These are phyloP conservation scores for Aricia artaxerxes DNA, from an alignment of 2,888 invertebrate species.

Conservation along the genomic window DNA sequence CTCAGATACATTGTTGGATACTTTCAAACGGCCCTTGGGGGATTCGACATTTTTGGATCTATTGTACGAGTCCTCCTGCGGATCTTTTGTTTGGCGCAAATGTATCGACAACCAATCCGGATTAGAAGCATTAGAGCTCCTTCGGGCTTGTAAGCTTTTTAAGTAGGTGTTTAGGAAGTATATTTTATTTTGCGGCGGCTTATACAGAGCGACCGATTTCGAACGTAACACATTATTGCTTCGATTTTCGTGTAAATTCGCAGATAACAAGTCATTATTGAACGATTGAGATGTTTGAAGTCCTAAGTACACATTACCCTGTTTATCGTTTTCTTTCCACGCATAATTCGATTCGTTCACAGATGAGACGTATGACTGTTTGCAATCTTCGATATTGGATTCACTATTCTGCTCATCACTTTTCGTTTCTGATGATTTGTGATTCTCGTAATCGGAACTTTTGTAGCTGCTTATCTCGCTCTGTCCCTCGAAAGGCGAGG, in stretches of 20 bases:
- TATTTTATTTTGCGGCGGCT: conserved; percentile 70
- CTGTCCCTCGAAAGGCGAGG: conserved; percentile 62
- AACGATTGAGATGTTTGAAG: conserved; percentile 72
- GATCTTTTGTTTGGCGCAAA: conserved; percentile 57
- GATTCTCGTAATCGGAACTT: conserved; percentile 76
- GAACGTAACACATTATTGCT: conserved; percentile 56
- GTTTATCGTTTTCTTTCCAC: conserved; percentile 33
- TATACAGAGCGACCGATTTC: conserved; percentile 65
- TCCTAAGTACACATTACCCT: conserved; percentile 46
- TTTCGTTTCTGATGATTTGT: conserved; percentile 46
- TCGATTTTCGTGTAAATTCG: conserved; percentile 48
- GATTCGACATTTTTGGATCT: conserved; percentile 52
- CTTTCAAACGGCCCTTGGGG: conserved; percentile 48
- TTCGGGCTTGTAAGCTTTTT: conserved; percentile 71
- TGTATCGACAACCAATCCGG: conserved; percentile 69
- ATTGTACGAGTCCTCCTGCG: conserved; percentile 48
- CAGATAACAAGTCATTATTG: conserved; percentile 56
- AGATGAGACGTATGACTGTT: conserved; percentile 52
- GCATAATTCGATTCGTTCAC: conserved; percentile 50
- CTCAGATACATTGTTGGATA: conserved; percentile 53
- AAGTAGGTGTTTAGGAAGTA: conserved; percentile 76
- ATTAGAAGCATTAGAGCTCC: conserved; percentile 68
- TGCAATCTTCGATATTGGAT: conserved; percentile 30
- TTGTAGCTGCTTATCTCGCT: conserved; percentile 77
- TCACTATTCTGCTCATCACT: conserved; percentile 21